Percentiles rank a stretch among this genome's conserved stretches.
These are phyloP conservation scores for Bellardia bayeri DNA, from an alignment of 2,888 invertebrate species.

Conservation along the genomic window DNA sequence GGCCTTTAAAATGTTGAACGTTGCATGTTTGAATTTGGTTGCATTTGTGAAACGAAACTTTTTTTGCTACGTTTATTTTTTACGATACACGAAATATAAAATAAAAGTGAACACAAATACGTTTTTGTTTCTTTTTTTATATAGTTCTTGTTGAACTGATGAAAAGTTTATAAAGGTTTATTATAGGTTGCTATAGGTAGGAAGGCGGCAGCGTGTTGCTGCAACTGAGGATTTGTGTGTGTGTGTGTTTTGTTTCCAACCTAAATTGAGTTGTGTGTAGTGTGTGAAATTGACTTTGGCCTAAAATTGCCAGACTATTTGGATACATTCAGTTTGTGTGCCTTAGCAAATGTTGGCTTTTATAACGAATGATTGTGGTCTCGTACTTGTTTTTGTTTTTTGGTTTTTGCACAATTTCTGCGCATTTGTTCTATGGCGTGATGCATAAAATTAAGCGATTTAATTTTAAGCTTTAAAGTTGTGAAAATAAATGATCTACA, in stretches of 20 bases:
- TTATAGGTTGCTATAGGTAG: not conserved
- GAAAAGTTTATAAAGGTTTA: conserved; percentile 32
- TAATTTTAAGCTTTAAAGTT: conserved; percentile 5
- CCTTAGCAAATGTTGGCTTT: conserved; percentile 32
- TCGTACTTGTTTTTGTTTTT: not conserved
- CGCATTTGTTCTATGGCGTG: conserved; percentile 22
- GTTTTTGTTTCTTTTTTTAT: not conserved
- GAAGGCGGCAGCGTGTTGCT: not conserved
- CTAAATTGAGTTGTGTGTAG: conserved; percentile 59
- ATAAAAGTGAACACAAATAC: conserved; percentile 49
- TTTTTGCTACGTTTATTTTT: conserved; percentile 72
- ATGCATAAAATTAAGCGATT: conserved; percentile 49
- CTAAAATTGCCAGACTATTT: conserved; percentile 72
- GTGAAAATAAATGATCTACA: not conserved
- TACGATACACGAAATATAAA: conserved; percentile 75
- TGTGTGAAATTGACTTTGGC: conserved; percentile 67
- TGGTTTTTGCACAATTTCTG: conserved; percentile 3
- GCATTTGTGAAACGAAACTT: conserved; percentile 73
- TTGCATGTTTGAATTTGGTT: conserved; percentile 70
- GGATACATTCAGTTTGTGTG: conserved; percentile 60
- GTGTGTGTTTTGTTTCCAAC: conserved; percentile 27
- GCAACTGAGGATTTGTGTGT: too few relatives aligned
- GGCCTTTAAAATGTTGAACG: conserved; percentile 67
- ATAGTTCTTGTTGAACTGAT: conserved; percentile 29
- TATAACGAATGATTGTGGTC: not conserved